Evolutionary conservation across 2,888 invertebrate species (phyloP).

Genomic region (Acanthococcus lagerstroemiae): DNA sequence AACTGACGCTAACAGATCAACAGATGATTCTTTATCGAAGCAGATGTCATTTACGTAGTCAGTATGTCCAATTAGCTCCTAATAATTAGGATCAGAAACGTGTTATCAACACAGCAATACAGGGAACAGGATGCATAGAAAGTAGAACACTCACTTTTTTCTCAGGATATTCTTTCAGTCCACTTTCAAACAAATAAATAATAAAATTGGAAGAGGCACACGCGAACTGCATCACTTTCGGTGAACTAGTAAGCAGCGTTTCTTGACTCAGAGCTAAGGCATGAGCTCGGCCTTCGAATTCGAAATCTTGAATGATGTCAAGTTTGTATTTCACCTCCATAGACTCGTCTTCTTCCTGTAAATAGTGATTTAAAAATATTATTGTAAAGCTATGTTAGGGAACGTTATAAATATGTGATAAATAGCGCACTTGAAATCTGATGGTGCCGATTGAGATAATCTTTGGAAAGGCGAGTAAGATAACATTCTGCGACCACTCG

Average conservation of each 20-base stretch:
- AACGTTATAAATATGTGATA: not conserved
- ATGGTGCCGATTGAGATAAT: conserved; percentile 49
- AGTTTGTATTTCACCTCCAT: conserved; percentile 46
- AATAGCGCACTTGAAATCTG: conserved; percentile 46
- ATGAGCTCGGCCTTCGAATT: conserved; percentile 48
- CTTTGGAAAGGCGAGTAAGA: conserved; percentile 50
- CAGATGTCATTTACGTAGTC: conserved; percentile 59
- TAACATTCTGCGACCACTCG: conserved; percentile 55
- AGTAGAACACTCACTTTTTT: conserved; percentile 1
- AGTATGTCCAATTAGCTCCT: conserved; percentile 53
- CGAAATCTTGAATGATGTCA: conserved; percentile 48
- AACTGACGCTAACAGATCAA: conserved; percentile 58
- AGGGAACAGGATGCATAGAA: not conserved
- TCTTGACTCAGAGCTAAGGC: conserved; percentile 53
- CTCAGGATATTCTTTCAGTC: conserved; percentile 28
- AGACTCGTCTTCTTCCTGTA: conserved; percentile 47
- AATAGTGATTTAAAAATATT: not conserved
- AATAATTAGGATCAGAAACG: not conserved
- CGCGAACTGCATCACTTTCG: conserved; percentile 49
- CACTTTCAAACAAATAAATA: conserved; percentile 35
- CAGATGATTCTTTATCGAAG: conserved; percentile 53
- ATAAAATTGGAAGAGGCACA: conserved; percentile 50
- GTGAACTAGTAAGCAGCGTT: conserved; percentile 50
- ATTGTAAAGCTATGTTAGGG: not conserved
- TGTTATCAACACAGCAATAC: not conserved